phyloP scores from a whole-genome alignment of 2,888 invertebrate genomes.

The Ariolimax columbianus region DNA sequence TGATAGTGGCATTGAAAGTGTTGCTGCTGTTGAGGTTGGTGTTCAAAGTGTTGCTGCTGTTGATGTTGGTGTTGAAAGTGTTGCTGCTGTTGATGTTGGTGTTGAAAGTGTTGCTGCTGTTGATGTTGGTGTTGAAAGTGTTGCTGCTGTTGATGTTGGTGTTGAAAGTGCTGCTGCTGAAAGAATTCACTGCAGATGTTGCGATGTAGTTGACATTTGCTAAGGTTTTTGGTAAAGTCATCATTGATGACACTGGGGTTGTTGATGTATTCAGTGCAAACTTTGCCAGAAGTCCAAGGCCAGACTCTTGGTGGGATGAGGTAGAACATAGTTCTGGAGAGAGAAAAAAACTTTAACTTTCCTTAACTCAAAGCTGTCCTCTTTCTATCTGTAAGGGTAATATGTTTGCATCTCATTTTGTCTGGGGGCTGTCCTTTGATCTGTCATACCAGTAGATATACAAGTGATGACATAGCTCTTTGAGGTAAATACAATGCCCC shows the following conservation, averaged over 20 bases:
- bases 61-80: neutral
- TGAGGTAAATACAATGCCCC: no score
- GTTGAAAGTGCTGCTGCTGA: neutral
- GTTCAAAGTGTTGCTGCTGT: neutral
- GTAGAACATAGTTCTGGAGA: conserved; percentile 30
- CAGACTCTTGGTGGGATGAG: conserved; percentile 52
- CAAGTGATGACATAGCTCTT: no score
- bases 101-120: neutral
- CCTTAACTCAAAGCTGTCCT: no score
- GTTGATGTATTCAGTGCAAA: conserved; percentile 56
- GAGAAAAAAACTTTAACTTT: no score
- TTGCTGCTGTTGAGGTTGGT: neutral
- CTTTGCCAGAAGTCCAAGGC: conserved; percentile 67
- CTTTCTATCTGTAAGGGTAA: no score
- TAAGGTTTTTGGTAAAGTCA: neutral
- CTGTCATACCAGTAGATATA: no score
- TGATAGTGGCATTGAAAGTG: neutral
- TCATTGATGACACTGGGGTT: conserved; percentile 22
- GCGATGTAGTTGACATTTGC: neutral
- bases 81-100: neutral
- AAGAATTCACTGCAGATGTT: neutral
- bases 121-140: neutral
- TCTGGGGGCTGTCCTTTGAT: no score
- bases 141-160: neutral
- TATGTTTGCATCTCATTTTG: no score